phyloP scores from a whole-genome alignment of 2,888 invertebrate genomes.

The Calliopum simillimum region DNA sequence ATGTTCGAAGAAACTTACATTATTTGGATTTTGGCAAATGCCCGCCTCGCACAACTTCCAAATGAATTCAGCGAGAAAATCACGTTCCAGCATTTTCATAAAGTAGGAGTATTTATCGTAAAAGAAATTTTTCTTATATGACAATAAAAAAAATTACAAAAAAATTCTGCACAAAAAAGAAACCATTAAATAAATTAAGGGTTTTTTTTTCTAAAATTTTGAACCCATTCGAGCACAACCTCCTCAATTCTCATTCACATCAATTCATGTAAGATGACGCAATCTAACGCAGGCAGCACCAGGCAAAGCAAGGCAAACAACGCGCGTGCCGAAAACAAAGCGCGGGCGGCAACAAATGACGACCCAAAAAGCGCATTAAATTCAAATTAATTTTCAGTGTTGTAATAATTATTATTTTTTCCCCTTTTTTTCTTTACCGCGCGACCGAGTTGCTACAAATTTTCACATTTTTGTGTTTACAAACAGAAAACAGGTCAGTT shows the following conservation, averaged over 20 bases:
- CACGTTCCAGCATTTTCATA: slow-evolving; percentile 23
- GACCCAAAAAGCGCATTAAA: slow-evolving; percentile 8
- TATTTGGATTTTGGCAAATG: slow-evolving; percentile 8
- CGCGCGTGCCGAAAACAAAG: background rate
- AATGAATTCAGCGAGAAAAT: slow-evolving; percentile 26
- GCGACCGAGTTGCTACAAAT: too few species aligned
- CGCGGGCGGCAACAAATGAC: background rate
- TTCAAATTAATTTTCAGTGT: slow-evolving; percentile 3
- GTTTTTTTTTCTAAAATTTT: background rate
- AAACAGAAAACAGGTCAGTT: too few species aligned
- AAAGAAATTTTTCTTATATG: background rate
- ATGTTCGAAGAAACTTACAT: too few species aligned
- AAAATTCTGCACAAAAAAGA: slow-evolving; percentile 2
- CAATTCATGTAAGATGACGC: slow-evolving; percentile 4
- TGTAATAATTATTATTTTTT: too few species aligned
- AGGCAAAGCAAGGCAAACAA: background rate
- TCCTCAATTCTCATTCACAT: background rate
- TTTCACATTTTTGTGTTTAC: too few species aligned
- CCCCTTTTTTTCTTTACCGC: too few species aligned
- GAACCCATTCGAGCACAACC: background rate
- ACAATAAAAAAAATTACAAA: background rate
- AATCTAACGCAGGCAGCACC: background rate
- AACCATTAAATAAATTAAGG: background rate
- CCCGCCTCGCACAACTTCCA: slow-evolving; percentile 18
- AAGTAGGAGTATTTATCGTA: background rate